Evolutionary conservation across 2,797 vertebrate species (phyloP).

Genomic region (Pteronotus mesoamericanus): DNA sequence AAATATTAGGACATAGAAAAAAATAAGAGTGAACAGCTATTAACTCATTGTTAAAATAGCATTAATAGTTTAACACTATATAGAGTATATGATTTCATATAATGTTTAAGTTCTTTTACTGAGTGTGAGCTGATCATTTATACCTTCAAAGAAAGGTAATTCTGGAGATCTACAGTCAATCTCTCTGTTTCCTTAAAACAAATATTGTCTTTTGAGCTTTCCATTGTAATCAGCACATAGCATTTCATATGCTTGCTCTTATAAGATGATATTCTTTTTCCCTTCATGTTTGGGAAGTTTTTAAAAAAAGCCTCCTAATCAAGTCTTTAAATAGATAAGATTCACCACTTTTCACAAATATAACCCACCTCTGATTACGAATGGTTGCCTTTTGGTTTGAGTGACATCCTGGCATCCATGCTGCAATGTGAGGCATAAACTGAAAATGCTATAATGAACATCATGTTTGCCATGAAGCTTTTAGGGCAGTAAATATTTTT

Average conservation of each 20-base stretch:
- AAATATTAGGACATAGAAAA: neutral
- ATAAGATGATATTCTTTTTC: neutral
- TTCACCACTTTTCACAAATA: neutral
- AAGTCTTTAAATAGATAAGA: neutral
- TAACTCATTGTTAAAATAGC: neutral
- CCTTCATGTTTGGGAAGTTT: neutral
- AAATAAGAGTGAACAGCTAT: neutral
- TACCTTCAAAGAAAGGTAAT: neutral
- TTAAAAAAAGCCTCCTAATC: neutral
- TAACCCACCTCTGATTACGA: neutral
- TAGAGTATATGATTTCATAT: neutral
- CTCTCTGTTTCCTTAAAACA: neutral
- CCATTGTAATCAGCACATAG: neutral
- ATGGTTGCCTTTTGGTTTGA: neutral
- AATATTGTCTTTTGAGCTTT: neutral
- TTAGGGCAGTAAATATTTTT: neutral
- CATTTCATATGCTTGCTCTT: neutral
- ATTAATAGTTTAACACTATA: neutral
- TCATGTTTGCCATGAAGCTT: neutral
- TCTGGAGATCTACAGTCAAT: neutral
- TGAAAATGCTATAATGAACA: neutral
- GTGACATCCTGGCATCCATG: neutral
- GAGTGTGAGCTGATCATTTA: neutral
- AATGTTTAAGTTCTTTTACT: neutral
- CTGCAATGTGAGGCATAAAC: neutral